Percentiles rank a stretch among this genome's conserved stretches.
Conservation (phyloP, 37 sponge, comb jelly and placozoan species). For the Ephydatia muelleri region DNA sequence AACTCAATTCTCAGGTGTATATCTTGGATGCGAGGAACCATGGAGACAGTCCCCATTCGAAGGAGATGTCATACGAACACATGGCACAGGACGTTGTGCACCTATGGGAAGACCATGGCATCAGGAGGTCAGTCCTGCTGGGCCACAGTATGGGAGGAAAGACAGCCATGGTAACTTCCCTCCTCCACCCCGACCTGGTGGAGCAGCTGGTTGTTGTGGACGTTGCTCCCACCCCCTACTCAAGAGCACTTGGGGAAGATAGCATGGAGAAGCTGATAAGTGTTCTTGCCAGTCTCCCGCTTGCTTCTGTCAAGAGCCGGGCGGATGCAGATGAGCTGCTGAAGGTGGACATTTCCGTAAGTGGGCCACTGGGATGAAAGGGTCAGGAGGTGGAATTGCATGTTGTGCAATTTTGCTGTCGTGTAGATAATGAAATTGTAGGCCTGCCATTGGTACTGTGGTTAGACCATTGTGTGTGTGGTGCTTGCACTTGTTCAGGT, state of each 20-base stretch:
- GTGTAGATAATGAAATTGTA: too few relatives aligned
- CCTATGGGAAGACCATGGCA: slow-evolving; percentile 41
- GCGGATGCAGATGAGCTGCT: slow-evolving; percentile 58
- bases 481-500: slow-evolving; percentile 8
- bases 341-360: slow-evolving; percentile 43
- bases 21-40: slow-evolving; percentile 87
- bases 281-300: slow-evolving; percentile 37
- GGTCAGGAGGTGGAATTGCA: too few relatives aligned
- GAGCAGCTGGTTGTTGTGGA: slow-evolving; percentile 79
- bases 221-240: slow-evolving; percentile 40
- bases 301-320: slow-evolving; percentile 30
- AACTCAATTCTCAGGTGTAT: slow-evolving; percentile 62
- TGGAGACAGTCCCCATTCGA: slow-evolving; percentile 85
- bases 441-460: too few relatives aligned
- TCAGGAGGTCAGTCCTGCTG: slow-evolving; percentile 40
- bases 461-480: too few relatives aligned
- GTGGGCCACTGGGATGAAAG: background rate
- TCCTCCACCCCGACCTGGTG: slow-evolving; percentile 56
- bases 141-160: slow-evolving; percentile 96
- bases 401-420: too few relatives aligned
- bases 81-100: slow-evolving; percentile 67
- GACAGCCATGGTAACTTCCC: slow-evolving; percentile 79
- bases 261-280: slow-evolving; percentile 11
- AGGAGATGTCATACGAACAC: slow-evolving; percentile 56
- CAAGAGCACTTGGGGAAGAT: slow-evolving; percentile 19